Evolutionary conservation across 1,140 invertebrate genomes (phyloP).

Genomic region (Lepidurus apus): DNA sequence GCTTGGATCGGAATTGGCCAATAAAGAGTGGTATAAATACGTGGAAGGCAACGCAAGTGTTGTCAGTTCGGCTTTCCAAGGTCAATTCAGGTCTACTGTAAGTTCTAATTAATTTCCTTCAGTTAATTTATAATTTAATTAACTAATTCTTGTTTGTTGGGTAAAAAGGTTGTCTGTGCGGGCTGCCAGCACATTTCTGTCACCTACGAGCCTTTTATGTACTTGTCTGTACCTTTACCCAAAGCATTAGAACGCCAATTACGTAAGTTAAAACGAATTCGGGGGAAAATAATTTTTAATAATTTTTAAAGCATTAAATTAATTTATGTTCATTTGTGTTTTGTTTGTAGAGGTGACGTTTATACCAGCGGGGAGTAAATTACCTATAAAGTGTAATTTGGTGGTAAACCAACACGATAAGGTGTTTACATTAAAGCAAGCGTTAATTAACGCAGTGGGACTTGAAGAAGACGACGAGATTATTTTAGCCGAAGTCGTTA

Average conservation of each 20-base stretch:
- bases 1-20: conserved; percentile 48
- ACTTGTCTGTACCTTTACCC: conserved; percentile 63
- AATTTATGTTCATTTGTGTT: conserved; percentile 33
- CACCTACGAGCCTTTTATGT: conserved; percentile 70
- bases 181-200: conserved; percentile 61
- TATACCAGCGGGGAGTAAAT: conserved; percentile 49
- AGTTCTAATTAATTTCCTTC: conserved; percentile 37
- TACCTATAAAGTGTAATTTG: conserved; percentile 52
- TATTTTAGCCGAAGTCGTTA: conserved; percentile 59
- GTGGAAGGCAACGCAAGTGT: conserved; percentile 56
- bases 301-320: neutral
- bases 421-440: conserved; percentile 54
- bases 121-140: conserved; percentile 30
- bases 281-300: neutral
- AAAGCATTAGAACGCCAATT: conserved; percentile 61
- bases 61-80: conserved; percentile 65
- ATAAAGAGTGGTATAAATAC: conserved; percentile 59
- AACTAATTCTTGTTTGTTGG: conserved; percentile 27
- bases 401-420: conserved; percentile 59
- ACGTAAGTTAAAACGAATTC: conserved; percentile 42
- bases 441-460: conserved; percentile 47
- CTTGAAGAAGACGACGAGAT: conserved; percentile 47
- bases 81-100: conserved; percentile 67
- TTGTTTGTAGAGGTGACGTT: conserved; percentile 52
- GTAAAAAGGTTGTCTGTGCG: conserved; percentile 59